These are phyloP conservation scores for Camptogramma bilineatum DNA, from an alignment of 2,888 invertebrate species.

Conservation along the genomic window DNA sequence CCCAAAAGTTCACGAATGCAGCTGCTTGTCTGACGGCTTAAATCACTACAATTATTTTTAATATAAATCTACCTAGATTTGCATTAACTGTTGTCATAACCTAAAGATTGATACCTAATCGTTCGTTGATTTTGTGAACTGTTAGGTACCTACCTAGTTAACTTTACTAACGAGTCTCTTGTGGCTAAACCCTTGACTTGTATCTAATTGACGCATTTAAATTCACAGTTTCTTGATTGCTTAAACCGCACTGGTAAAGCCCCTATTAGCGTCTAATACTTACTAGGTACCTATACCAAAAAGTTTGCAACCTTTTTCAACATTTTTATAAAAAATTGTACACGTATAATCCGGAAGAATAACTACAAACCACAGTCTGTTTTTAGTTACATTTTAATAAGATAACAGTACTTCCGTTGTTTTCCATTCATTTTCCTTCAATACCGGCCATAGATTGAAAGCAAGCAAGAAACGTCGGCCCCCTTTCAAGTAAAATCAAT, in stretches of 20 bases:
- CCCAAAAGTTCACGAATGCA: neutral
- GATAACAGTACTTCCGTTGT: conserved; percentile 7
- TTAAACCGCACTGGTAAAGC: neutral
- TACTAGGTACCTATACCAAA: neutral
- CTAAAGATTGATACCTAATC: neutral
- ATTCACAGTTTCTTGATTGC: neutral
- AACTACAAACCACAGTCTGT: neutral
- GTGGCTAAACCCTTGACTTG: neutral
- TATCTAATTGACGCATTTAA: neutral
- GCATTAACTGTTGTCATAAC: neutral
- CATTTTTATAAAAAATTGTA: neutral
- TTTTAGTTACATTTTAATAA: conserved; percentile 17
- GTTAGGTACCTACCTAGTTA: neutral
- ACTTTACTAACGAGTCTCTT: neutral
- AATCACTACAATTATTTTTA: neutral
- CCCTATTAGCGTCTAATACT: neutral
- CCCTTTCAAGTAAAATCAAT: conserved; percentile 34
- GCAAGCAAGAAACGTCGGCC: conserved; percentile 32
- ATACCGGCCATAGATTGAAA: conserved; percentile 31
- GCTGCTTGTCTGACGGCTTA: neutral
- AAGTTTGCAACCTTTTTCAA: neutral
- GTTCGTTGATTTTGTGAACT: neutral
- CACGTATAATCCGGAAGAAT: neutral
- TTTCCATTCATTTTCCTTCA: conserved; percentile 33
- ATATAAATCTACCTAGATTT: neutral